A percentile compares a stretch with the other conserved stretches of the same genome.
These are phyloP conservation scores for Camponotus vicinus DNA, from an alignment of 1,140 invertebrate species.

Conservation along the genomic window DNA sequence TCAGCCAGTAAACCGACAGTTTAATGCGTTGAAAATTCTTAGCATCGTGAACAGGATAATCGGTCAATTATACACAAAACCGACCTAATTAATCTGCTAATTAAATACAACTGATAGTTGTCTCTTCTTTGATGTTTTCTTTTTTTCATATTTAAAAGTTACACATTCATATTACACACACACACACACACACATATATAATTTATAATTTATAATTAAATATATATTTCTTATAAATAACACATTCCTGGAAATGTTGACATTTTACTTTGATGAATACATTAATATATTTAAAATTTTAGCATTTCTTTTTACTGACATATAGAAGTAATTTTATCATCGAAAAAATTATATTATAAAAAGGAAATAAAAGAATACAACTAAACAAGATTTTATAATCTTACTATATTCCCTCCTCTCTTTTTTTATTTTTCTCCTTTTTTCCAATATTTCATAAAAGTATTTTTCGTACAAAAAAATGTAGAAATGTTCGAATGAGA, in stretches of 20 bases:
- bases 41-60: not conserved
- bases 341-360: no score
- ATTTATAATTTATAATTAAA: no score
- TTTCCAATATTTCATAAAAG: not conserved
- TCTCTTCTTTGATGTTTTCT: not conserved
- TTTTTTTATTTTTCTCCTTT: not conserved
- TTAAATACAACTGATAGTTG: not conserved
- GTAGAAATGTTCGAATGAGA: not conserved
- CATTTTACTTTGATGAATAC: no score
- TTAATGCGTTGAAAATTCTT: conserved; percentile 34
- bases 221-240: no score
- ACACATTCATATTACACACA: not conserved
- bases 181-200: no score
- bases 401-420: no score
- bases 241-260: no score
- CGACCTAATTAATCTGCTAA: not conserved
- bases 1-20: not conserved
- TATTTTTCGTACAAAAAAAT: not conserved
- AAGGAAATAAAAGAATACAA: not conserved
- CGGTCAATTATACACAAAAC: conserved; percentile 15
- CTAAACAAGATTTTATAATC: not conserved
- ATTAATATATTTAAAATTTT: no score
- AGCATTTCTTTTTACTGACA: not conserved
- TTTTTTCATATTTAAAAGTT: not conserved
- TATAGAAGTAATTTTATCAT: not conserved